Percentiles rank a stretch among this genome's conserved stretches.
These are phyloP conservation scores for Prunella fulvescens DNA, from an alignment of 2,113 vertebrate genomes.

Conservation along the genomic window DNA sequence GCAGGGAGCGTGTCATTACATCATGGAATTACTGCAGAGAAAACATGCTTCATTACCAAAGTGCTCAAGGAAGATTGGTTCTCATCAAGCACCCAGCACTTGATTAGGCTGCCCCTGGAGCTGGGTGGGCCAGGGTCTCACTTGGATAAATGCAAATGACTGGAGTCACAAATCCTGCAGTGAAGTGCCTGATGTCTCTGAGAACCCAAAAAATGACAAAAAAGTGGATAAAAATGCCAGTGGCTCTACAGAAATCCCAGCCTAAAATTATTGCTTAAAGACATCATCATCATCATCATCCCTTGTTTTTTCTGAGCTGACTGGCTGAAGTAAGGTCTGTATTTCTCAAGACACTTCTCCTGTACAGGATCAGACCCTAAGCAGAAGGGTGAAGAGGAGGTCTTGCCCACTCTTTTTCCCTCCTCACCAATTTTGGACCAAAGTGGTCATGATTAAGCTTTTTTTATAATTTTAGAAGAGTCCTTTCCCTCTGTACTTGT, in stretches of 20 bases:
- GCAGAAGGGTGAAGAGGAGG: neutral
- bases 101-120: conserved; percentile 24
- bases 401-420: neutral
- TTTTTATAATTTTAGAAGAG: neutral
- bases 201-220: neutral
- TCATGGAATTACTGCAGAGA: neutral
- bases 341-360: neutral
- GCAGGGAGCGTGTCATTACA: neutral
- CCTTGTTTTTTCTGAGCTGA: neutral
- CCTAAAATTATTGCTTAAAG: neutral
- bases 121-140: neutral
- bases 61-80: conserved; percentile 16
- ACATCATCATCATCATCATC: neutral
- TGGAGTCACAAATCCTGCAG: neutral
- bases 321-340: neutral
- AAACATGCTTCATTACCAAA: conserved; percentile 44
- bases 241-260: neutral
- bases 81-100: conserved; percentile 41
- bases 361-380: neutral
- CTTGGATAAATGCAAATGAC: neutral
- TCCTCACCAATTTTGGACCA: neutral
- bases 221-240: neutral
- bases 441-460: neutral
- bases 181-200: neutral
- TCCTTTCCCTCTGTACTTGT: neutral